Base-by-base conservation (phyloP, 1,140 invertebrate genomes). In the Bombus cullumanus region DNA sequence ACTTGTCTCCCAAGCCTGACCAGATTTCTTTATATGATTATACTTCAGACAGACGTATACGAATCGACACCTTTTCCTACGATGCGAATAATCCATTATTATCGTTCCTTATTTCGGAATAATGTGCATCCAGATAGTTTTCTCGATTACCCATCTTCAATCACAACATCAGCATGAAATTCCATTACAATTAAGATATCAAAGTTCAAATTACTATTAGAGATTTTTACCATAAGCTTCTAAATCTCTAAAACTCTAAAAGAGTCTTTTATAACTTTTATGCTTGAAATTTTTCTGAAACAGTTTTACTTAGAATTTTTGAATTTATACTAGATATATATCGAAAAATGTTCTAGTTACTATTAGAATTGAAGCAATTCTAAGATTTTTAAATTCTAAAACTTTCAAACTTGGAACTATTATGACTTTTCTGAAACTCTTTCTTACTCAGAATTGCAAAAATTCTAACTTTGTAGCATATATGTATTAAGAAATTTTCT, bases 11-110 rank as follows among this genome's bases (percentile, higher is more conserved):
- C 75, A 75, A 15, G 71, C 62, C 82, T 85, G 53, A 85, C 82
- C 39, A 87, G 53, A 84, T 64, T 90, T 85, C 86, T 79, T 88
- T 90, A 86, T 86, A 85, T 57, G 79, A 85, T 88, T 75, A 68
- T 59, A 15, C 13, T 39, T 69, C 25, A 78, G 15, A 57, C 25
- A 37, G 39, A 64, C 59, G 59, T 80, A 43, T 85, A 28, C 13
- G 57, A 72, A 85, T 85, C 57, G 83, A 80, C 83, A 80, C 47
- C 47, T 39, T 31, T 22, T 66, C 15, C 31, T 66, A 41, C 34
- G 2, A 34, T 4, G 9, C n/a, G 68, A 80, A 59, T 47, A 72
- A 71, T 10, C 31, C 77, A 73, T 80, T 76, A 39, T 81, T 37
- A 69, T 39, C n/a, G 12, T 34, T 47, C 5, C 34, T 85, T 74